phyloP scores from a whole-genome alignment of 1,140 invertebrate genomes.

The Panulirus ornatus region DNA sequence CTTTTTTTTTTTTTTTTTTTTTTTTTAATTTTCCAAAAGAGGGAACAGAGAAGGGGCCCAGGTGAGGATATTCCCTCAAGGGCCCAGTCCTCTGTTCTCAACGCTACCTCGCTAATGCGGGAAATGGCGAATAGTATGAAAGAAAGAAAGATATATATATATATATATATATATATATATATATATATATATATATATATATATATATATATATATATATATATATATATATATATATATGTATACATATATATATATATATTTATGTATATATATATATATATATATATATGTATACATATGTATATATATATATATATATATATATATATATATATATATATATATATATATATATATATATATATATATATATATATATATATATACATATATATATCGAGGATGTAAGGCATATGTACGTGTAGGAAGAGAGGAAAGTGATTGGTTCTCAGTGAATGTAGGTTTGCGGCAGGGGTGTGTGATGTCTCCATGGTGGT shows the following conservation, averaged over 20 bases:
- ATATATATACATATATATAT: slow-evolving; percentile 29
- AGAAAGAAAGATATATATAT: slow-evolving; percentile 7
- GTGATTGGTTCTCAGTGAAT: no score
- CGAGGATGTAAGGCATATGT: no score
- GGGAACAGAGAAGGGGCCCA: no score
- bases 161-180: not conserved
- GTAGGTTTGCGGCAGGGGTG: no score
- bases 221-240: not conserved
- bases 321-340: not conserved
- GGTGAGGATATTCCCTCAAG: no score
- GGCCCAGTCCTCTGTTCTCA: no score
- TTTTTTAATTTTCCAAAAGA: no score
- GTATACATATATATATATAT: slow-evolving; percentile 16
- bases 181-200: not conserved
- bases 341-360: slow-evolving; percentile 33
- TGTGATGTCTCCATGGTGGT: no score
- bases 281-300: slow-evolving; percentile 31
- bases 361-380: slow-evolving; percentile 18
- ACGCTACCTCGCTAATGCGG: no score
- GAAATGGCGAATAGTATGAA: no score
- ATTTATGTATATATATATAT: slow-evolving; percentile 33
- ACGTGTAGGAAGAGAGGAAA: no score
- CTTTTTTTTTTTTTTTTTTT: no score
- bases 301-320: slow-evolving; percentile 23
- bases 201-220: not conserved